Evolutionary conservation across 2,888 invertebrate genomes (phyloP).

Genomic region (Acronicta psi): DNA sequence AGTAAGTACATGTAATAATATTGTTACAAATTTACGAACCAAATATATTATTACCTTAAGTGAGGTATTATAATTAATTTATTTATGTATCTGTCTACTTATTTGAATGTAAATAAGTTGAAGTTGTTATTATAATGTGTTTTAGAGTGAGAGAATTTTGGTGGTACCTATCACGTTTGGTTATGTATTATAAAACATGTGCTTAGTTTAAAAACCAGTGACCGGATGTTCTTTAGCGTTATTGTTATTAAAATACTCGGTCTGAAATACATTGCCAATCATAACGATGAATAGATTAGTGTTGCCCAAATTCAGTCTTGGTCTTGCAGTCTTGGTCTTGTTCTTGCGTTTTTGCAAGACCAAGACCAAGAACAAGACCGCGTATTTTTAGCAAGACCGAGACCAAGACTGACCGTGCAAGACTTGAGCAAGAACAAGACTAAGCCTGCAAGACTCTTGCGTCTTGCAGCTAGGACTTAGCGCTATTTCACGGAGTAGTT

Average conservation of each 20-base stretch:
- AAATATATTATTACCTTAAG: too few species aligned
- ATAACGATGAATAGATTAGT: conserved; percentile 9
- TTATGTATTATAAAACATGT: conserved; percentile 22
- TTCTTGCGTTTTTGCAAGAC: too few species aligned
- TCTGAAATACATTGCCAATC: conserved; percentile 25
- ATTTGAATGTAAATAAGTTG: conserved; percentile 3
- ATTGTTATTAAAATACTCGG: conserved; percentile 8
- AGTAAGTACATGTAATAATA: neutral
- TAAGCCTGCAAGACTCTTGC: too few species aligned
- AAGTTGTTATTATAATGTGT: neutral
- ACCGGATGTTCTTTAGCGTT: conserved; percentile 49
- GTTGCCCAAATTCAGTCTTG: conserved; percentile 8
- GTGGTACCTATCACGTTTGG: conserved; percentile 29
- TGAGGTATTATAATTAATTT: too few species aligned
- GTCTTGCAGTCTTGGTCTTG: too few species aligned
- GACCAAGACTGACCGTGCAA: too few species aligned
- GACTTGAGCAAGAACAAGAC: too few species aligned
- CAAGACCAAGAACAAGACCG: too few species aligned
- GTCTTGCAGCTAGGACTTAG: too few species aligned
- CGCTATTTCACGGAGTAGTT: too few species aligned
- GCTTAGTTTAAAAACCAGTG: conserved; percentile 12
- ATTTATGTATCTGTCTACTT: neutral
- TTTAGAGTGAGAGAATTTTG: conserved; percentile 26
- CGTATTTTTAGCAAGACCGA: too few species aligned
- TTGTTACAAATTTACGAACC: neutral